Evolutionary conservation across 2,888 invertebrate species (phyloP), one percentile per base, ranked within the genome.

Genomic region (Eustalomyia histrio): DNA sequence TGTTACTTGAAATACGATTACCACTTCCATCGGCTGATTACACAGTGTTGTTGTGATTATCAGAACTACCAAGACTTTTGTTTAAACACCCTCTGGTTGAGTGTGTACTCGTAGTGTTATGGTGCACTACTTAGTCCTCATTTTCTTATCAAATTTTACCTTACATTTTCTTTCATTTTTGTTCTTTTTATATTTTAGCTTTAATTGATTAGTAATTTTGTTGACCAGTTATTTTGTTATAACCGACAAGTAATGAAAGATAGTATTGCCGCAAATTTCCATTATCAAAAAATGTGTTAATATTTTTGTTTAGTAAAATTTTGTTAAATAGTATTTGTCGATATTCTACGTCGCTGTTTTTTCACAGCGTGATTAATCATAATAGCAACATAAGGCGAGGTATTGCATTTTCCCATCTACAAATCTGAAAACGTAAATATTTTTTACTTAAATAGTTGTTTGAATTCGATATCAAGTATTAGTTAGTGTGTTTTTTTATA

Each of bases 1-100:
- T 52, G 21, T 33, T 33, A 50, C 1, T 39, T 18, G 9, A 12
- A 57, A 12, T 7, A 8, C 14, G 0, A 33, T 52, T 12, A 33
- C 17, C 14, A 47, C 3, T 47, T 47, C 43, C 14, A n/a, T 33
- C n/a, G 1, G 55, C 39, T 39, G 67, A 67, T 67, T 67, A 67
- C 55, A 67, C 55, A 57, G 21, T 61, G 10, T 7, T 50, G 72
- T 69, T 68, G 58, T 43, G 9, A 43, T 53, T 72, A 53, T 72
- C 50, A 39, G 50, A 75, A 72, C 50, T 65, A 60, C 71, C 29
- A 61, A 61, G 61, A 61, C 16, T 35, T 12, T 47, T 47, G 43
- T n/a, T 39, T 39, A 39, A 4, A 39, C 39, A 39, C 39, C 39
- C 10, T 29, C 29, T 1, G 7, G 7, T 29, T 29, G 21, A 21